A percentile compares a stretch with the other conserved stretches of the same genome.
These are phyloP conservation scores for Xiphias gladius DNA, from an alignment of 2,113 vertebrate genomes.

Conservation along the genomic window DNA sequence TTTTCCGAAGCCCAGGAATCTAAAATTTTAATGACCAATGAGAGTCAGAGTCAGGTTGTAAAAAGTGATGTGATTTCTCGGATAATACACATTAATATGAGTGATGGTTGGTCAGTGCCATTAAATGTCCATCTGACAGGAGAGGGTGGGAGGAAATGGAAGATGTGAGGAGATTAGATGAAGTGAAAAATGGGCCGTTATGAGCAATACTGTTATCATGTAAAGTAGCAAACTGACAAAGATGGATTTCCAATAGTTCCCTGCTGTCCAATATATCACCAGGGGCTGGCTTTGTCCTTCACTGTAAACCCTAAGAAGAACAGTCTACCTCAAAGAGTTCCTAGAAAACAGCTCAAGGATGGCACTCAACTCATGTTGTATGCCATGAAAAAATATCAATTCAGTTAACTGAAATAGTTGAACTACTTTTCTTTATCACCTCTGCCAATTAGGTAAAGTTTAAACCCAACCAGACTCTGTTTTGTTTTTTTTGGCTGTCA, in stretches of 20 bases:
- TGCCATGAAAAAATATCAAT: neutral
- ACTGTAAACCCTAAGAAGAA: slow-evolving; percentile 32
- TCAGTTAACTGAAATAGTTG: neutral
- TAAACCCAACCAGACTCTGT: too few species aligned
- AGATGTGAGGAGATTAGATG: slow-evolving; percentile 72
- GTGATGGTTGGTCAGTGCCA: slow-evolving; percentile 61
- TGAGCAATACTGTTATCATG: slow-evolving; percentile 65
- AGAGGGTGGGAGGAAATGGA: slow-evolving; percentile 62
- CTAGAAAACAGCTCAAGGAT: slow-evolving; percentile 22
- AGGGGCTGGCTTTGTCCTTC: slow-evolving; percentile 59
- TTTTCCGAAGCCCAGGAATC: slow-evolving; percentile 3
- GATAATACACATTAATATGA: slow-evolving; percentile 67
- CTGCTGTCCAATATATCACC: slow-evolving; percentile 63
- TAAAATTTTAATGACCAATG: slow-evolving; percentile 24
- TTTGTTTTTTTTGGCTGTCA: too few species aligned
- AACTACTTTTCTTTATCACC: neutral
- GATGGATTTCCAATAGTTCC: slow-evolving; percentile 68
- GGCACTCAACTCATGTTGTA: neutral
- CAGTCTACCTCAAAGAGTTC: slow-evolving; percentile 5
- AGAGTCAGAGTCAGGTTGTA: slow-evolving; percentile 36
- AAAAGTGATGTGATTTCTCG: slow-evolving; percentile 60
- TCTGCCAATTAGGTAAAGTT: too few species aligned
- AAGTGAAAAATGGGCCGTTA: slow-evolving; percentile 71
- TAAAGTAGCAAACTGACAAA: slow-evolving; percentile 69
- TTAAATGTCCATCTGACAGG: slow-evolving; percentile 71